phyloP scores from a whole-genome alignment of 2,113 vertebrate species.

The Notiomystis cincta region DNA sequence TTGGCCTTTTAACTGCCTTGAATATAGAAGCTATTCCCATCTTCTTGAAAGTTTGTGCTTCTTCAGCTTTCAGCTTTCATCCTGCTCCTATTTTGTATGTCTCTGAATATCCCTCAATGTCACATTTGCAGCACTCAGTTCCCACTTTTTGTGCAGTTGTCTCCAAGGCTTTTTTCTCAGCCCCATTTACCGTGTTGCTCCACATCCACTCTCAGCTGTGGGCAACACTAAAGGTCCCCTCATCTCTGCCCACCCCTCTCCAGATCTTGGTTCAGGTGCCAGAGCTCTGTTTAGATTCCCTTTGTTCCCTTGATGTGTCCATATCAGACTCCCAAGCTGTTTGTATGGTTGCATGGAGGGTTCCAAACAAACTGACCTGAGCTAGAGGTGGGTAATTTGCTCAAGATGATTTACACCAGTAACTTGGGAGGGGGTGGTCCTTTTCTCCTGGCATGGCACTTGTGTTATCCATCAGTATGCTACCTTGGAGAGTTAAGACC shows the following conservation, averaged over 20 bases:
- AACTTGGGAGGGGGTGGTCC: background rate
- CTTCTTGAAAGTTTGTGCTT: background rate
- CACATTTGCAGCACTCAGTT: background rate
- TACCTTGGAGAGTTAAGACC: background rate
- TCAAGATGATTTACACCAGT: background rate
- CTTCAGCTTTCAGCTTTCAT: constrained; percentile 4
- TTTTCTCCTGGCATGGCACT: background rate
- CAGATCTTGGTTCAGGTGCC: background rate
- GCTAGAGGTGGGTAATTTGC: background rate
- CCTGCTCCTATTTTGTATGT: background rate
- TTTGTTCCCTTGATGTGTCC: background rate
- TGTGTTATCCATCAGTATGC: background rate
- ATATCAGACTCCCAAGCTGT: background rate
- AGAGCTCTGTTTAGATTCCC: background rate
- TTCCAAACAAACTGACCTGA: background rate
- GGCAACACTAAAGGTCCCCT: background rate
- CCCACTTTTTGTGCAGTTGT: background rate
- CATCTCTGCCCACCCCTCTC: background rate
- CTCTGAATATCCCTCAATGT: background rate
- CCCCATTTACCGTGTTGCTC: accelerated
- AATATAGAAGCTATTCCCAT: background rate
- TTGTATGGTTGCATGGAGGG: accelerated
- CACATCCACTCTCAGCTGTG: background rate
- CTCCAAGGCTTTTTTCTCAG: background rate
- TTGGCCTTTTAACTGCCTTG: constrained; percentile 38